Evolutionary conservation across 1,140 invertebrate species (phyloP).

Genomic region (Armadillidium nasatum): DNA sequence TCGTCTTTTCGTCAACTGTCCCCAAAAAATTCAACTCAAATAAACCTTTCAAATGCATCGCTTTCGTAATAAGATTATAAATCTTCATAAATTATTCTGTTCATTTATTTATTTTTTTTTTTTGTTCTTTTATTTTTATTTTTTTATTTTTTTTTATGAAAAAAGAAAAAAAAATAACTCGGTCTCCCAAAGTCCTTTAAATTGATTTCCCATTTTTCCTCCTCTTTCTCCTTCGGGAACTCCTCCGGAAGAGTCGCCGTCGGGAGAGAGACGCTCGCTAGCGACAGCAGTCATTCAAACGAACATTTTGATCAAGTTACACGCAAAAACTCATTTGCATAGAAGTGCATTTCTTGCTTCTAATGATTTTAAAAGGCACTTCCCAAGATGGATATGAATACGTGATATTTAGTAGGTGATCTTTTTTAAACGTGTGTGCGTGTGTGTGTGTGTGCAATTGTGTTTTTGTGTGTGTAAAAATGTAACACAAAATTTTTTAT

Average conservation of each 20-base stretch:
- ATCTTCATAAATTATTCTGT: not conserved
- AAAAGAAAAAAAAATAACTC: not conserved
- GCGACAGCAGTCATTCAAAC: slow-evolving; percentile 2
- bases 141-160: not conserved
- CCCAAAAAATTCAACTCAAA: no score
- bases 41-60: no score
- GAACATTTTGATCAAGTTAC: slow-evolving; percentile 1
- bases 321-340: not conserved
- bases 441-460: no score
- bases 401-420: no score
- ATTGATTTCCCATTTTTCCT: not conserved
- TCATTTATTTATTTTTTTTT: not conserved
- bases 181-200: not conserved
- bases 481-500: no score
- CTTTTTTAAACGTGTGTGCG: no score
- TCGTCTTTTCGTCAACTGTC: no score
- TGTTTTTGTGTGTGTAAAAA: no score
- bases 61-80: no score
- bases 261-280: not conserved
- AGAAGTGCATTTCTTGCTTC: not conserved
- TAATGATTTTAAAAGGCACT: not conserved
- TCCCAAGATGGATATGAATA: not conserved
- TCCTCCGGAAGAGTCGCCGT: not conserved
- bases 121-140: not conserved
- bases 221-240: not conserved